phyloP scores from a whole-genome alignment of 1,140 invertebrate species.

The Drosophila dunni region DNA sequence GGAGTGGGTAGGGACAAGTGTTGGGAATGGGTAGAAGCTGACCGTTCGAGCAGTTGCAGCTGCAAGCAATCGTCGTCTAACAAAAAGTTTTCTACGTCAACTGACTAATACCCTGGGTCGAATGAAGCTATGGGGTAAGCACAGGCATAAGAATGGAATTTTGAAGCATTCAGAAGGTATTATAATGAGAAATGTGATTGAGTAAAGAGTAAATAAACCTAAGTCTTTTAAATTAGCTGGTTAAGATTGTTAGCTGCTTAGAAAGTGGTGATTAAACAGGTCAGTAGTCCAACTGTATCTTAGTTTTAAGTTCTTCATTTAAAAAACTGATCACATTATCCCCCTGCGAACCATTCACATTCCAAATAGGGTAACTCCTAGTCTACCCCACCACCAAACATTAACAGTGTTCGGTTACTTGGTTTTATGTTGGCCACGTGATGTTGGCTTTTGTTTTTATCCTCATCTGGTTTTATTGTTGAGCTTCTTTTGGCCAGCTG shows the following conservation, averaged over 20 bases:
- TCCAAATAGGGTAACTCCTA: not conserved
- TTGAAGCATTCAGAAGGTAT: too few relatives aligned
- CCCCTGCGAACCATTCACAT: too few relatives aligned
- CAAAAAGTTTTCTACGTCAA: constrained; percentile 50
- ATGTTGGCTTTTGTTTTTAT: constrained; percentile 58
- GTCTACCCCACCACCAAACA: not conserved
- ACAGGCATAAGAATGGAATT: too few relatives aligned
- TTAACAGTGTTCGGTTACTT: constrained; percentile 11
- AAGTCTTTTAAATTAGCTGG: too few relatives aligned
- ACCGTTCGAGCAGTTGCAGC: constrained; percentile 45
- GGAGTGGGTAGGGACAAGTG: not conserved
- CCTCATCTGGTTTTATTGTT: constrained; percentile 58
- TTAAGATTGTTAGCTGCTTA: too few relatives aligned
- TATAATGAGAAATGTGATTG: too few relatives aligned
- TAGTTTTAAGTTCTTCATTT: too few relatives aligned
- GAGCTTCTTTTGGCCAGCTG: constrained; percentile 41
- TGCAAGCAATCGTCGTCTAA: constrained; percentile 70
- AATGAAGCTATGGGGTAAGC: not conserved
- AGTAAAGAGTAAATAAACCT: too few relatives aligned
- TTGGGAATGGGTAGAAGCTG: not conserved
- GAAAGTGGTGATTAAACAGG: too few relatives aligned
- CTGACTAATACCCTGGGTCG: constrained; percentile 7
- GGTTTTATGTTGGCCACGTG: constrained; percentile 67
- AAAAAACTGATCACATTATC: too few relatives aligned
- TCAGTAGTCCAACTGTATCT: too few relatives aligned